These are phyloP conservation scores for Aratinga solstitialis DNA, from an alignment of 2,797 vertebrate genomes.

Conservation along the genomic window DNA sequence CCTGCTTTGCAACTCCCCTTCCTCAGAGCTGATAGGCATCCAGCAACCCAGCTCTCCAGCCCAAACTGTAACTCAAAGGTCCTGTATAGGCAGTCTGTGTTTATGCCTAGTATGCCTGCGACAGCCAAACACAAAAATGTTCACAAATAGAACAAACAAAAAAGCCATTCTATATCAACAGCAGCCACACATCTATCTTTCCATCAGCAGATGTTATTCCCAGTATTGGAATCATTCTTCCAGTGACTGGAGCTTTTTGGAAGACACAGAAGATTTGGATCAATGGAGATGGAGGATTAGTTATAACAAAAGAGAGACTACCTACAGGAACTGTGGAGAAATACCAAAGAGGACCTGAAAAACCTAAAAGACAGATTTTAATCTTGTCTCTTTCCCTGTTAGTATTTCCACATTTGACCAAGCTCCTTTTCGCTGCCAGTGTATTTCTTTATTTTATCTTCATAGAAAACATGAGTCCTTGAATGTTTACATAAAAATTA, in stretches of 20 bases:
- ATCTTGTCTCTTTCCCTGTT: not conserved
- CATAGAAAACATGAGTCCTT: not conserved
- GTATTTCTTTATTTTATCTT: not conserved
- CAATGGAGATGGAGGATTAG: not conserved
- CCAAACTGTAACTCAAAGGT: accelerated
- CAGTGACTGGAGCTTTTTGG: not conserved
- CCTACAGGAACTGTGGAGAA: not conserved
- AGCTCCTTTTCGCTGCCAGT: not conserved
- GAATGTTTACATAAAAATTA: not conserved
- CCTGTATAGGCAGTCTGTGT: not conserved
- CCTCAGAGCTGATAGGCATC: not conserved
- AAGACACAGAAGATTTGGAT: not conserved
- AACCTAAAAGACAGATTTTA: not conserved
- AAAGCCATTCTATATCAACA: not conserved
- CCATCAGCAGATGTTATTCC: not conserved
- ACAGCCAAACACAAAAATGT: not conserved
- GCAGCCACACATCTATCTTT: not conserved
- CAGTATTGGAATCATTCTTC: not conserved
- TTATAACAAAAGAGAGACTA: not conserved
- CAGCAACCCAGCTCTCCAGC: too few species aligned
- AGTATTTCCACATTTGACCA: not conserved
- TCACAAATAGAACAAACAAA: accelerated
- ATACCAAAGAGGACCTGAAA: not conserved
- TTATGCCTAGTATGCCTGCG: not conserved
- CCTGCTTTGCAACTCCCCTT: not conserved